A percentile compares a stretch with the other conserved stretches of the same genome.
These are phyloP conservation scores for Araneus ventricosus DNA, from an alignment of 1,140 invertebrate species.

Conservation along the genomic window DNA sequence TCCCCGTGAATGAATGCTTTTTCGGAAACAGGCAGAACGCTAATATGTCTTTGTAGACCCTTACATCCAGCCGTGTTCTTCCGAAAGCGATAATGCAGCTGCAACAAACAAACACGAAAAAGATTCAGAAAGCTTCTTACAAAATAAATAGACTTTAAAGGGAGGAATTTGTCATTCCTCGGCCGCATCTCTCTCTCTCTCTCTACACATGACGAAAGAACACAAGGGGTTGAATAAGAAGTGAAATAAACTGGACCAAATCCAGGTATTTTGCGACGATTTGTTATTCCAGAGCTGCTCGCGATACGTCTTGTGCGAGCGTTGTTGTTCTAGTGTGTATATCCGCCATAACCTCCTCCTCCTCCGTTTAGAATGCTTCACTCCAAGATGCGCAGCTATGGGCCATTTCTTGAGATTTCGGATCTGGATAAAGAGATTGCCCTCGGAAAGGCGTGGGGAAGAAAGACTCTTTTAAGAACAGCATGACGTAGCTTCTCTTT, in stretches of 20 bases:
- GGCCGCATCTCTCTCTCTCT: neutral
- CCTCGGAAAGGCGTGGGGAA: neutral
- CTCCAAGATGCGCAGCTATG: neutral
- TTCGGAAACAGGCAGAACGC: neutral
- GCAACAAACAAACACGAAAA: neutral
- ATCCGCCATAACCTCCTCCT: too few species aligned
- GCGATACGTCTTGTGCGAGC: neutral
- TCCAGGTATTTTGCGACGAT: slow-evolving; percentile 36
- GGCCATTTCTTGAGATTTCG: neutral
- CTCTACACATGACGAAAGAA: neutral
- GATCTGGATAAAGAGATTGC: neutral
- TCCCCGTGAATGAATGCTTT: neutral
- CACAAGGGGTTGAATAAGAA: neutral
- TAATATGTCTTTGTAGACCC: slow-evolving; percentile 1
- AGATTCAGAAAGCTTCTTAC: neutral
- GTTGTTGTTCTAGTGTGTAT: neutral
- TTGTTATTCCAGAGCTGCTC: neutral
- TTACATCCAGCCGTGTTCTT: neutral
- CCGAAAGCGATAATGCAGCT: neutral
- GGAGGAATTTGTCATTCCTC: neutral
- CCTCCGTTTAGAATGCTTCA: neutral
- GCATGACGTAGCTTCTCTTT: neutral
- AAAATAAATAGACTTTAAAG: slow-evolving; percentile 36
- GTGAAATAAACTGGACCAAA: slow-evolving; percentile 31
- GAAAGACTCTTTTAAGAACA: neutral